phyloP scores from a whole-genome alignment of 2,113 vertebrate species.

The Cebus imitator region DNA sequence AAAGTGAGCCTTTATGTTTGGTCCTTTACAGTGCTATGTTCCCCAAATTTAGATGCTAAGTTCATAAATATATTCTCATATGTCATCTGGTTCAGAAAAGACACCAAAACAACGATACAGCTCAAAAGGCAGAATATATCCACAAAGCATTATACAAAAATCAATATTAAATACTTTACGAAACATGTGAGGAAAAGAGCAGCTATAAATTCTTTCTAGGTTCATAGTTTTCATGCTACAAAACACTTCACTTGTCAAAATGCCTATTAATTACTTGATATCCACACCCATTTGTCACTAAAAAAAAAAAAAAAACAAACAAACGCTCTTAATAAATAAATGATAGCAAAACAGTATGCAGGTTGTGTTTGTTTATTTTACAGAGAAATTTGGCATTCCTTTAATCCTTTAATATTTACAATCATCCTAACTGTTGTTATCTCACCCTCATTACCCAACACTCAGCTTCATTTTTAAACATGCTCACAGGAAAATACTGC shows the following conservation, averaged over 20 bases:
- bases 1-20: conserved; percentile 1
- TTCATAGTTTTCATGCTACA: background rate
- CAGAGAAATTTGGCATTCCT: background rate
- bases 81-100: background rate
- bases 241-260: background rate
- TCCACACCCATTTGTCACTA: background rate
- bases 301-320: background rate
- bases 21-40: background rate
- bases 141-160: background rate
- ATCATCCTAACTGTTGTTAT: background rate
- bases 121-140: background rate
- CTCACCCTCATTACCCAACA: background rate
- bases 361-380: background rate
- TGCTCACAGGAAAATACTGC: background rate
- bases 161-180: background rate
- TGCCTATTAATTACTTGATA: background rate
- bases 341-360: background rate
- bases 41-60: background rate
- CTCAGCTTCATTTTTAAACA: background rate
- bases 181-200: background rate
- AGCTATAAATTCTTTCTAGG: background rate
- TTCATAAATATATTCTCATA: background rate
- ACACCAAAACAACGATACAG: background rate
- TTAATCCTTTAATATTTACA: background rate
- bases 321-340: background rate